phyloP scores from a whole-genome alignment of 2,797 vertebrate genomes.

The Tragopan temminckii region DNA sequence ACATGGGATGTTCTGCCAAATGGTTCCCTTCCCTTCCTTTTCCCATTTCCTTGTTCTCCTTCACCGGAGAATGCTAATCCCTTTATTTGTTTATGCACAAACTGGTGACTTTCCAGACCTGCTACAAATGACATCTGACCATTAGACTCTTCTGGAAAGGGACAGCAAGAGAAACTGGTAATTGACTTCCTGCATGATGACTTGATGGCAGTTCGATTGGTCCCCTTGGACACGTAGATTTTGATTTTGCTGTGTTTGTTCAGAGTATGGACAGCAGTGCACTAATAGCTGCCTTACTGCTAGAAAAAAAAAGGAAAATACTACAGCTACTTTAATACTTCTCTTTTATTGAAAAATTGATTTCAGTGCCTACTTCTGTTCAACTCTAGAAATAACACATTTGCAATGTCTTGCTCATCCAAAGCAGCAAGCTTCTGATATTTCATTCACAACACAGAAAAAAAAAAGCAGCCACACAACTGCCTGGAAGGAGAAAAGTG shows the following conservation, averaged over 20 bases:
- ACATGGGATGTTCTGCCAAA: conserved; percentile 57
- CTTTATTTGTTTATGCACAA: not conserved
- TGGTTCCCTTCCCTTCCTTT: conserved; percentile 63
- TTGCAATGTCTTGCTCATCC: not conserved
- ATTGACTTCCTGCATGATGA: not conserved
- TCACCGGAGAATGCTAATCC: conserved; percentile 19
- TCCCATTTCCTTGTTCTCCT: conserved; percentile 70
- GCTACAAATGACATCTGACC: not conserved
- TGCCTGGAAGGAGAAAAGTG: not conserved
- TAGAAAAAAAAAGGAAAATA: not conserved
- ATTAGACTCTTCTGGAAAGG: not conserved
- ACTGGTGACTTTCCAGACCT: not conserved
- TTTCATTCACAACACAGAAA: not conserved
- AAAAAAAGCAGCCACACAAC: not conserved
- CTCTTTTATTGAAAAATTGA: not conserved
- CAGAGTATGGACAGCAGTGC: not conserved
- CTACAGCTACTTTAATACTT: not conserved
- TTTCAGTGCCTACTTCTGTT: not conserved
- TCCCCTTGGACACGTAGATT: not conserved
- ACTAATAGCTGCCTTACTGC: not conserved
- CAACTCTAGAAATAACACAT: not conserved
- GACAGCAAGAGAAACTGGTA: not conserved
- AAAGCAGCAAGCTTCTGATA: not conserved
- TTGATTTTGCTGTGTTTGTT: not conserved
- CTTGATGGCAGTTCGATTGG: not conserved